phyloP scores from a whole-genome alignment of 2,888 invertebrate species.

The Nasonovia ribisnigri region DNA sequence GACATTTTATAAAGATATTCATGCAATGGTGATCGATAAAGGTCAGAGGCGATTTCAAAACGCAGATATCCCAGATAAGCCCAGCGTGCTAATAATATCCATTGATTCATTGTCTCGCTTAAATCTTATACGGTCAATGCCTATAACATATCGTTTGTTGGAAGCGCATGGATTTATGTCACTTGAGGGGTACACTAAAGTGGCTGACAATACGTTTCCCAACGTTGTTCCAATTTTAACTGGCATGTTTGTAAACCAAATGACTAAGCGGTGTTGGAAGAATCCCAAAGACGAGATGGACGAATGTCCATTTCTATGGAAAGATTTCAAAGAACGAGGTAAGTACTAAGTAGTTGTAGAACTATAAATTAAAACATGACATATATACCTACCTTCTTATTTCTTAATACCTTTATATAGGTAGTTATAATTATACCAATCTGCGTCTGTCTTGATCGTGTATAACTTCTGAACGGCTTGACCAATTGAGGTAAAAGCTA shows the following conservation, averaged over 20 bases:
- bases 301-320: slow-evolving; percentile 83
- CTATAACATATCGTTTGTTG: slow-evolving; percentile 78
- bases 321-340: slow-evolving; percentile 74
- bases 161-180: slow-evolving; percentile 79
- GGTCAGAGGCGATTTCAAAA: slow-evolving; percentile 68
- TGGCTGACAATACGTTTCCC: slow-evolving; percentile 91
- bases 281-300: slow-evolving; percentile 74
- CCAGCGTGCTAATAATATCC: slow-evolving; percentile 82
- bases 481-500: too few species aligned
- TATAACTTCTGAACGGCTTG: too few species aligned
- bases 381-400: not conserved
- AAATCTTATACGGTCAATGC: slow-evolving; percentile 83
- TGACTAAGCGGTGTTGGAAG: slow-evolving; percentile 67
- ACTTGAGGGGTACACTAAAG: slow-evolving; percentile 82
- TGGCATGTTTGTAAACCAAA: slow-evolving; percentile 73
- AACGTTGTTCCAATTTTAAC: slow-evolving; percentile 87
- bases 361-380: slow-evolving; percentile 68
- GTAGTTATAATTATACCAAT: not conserved
- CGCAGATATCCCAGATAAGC: slow-evolving; percentile 21
- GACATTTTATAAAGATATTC: slow-evolving; percentile 74
- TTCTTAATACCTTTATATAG: not conserved
- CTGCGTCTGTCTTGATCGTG: too few species aligned
- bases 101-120: slow-evolving; percentile 88
- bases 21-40: slow-evolving; percentile 73
- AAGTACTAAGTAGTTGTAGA: slow-evolving; percentile 1